These are phyloP conservation scores for Cataglyphis albicans DNA, from an alignment of 2,888 invertebrate genomes.

Conservation along the genomic window DNA sequence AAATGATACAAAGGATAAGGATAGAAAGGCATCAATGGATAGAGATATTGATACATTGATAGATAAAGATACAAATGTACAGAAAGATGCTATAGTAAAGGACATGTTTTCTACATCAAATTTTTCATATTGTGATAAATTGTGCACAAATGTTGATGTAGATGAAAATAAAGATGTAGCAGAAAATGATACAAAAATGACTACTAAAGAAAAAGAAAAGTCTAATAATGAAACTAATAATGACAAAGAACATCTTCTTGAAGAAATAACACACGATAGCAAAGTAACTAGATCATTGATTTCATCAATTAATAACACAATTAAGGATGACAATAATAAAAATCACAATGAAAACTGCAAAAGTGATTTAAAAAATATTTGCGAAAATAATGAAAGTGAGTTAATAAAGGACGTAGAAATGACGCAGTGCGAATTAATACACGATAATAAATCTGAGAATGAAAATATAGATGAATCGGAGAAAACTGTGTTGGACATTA, in stretches of 20 bases:
- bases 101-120: background rate
- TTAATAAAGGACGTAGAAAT: background rate
- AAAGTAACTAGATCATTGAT: background rate
- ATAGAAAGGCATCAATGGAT: background rate
- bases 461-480: background rate
- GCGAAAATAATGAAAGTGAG: constrained; percentile 7
- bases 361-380: constrained; percentile 22
- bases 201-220: background rate
- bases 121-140: background rate
- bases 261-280: background rate
- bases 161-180: background rate
- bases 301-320: background rate
- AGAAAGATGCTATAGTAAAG: background rate
- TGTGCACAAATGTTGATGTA: background rate
- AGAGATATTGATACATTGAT: background rate
- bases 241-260: background rate
- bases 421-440: background rate
- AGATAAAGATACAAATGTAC: background rate
- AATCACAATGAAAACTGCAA: background rate
- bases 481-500: background rate
- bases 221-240: background rate
- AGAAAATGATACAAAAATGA: background rate
- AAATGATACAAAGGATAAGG: background rate
- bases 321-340: background rate
- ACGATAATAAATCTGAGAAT: background rate